Conservation (phyloP, 2,797 vertebrate genomes). For the Pangasius krempfi region DNA sequence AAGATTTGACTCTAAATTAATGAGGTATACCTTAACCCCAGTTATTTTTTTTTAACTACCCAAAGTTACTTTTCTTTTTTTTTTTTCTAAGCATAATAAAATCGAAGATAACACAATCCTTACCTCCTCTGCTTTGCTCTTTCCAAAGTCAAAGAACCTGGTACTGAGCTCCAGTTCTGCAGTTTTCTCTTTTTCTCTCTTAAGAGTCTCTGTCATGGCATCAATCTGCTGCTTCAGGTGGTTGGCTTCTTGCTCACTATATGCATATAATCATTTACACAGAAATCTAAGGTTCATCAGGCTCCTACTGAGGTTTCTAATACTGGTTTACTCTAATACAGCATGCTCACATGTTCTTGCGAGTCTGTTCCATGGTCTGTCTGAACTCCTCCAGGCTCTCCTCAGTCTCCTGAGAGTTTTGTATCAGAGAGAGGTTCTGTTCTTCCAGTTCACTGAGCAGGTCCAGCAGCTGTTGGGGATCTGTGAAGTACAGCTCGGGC, state of each 20-base stretch:
- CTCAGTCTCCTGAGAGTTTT: slow-evolving; percentile 82
- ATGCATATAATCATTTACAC: slow-evolving; percentile 6
- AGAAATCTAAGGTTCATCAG: neutral
- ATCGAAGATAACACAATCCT: neutral
- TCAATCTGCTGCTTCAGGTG: slow-evolving; percentile 74
- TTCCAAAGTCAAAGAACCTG: slow-evolving; percentile 76
- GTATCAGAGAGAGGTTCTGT: slow-evolving; percentile 85
- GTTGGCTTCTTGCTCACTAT: slow-evolving; percentile 80
- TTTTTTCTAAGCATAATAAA: neutral
- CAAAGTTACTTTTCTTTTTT: neutral
- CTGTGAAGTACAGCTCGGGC: slow-evolving; percentile 84
- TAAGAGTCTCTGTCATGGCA: slow-evolving; percentile 70
- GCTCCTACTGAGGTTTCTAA: neutral
- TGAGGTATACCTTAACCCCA: neutral
- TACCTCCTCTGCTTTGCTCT: slow-evolving; percentile 80
- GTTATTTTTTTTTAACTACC: neutral
- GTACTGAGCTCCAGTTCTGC: slow-evolving; percentile 80
- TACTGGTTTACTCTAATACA: neutral
- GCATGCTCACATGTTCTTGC: slow-evolving; percentile 76
- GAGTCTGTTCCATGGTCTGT: slow-evolving; percentile 69
- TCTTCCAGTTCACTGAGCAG: slow-evolving; percentile 83
- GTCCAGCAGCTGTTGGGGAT: slow-evolving; percentile 85
- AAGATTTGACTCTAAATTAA: neutral
- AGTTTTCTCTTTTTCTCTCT: slow-evolving; percentile 73
- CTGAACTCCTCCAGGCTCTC: slow-evolving; percentile 78